Evolutionary conservation across 2,888 invertebrate species (phyloP).

Genomic region (Chironomus riparius): DNA sequence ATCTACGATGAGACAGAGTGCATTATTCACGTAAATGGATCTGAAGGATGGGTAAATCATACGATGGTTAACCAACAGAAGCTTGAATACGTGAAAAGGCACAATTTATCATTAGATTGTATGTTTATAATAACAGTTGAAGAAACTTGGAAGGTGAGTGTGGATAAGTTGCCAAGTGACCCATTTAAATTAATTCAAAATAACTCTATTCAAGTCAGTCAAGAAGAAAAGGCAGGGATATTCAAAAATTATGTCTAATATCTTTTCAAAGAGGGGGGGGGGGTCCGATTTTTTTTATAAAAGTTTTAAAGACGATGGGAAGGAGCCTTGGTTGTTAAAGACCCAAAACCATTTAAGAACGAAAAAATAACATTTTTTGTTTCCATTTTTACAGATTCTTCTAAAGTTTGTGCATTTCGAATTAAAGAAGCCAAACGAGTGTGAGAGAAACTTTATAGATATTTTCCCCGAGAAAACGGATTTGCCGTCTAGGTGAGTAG

Average conservation of each 20-base stretch:
- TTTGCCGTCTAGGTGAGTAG: conserved; percentile 46
- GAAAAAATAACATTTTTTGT: too few relatives aligned
- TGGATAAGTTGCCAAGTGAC: background rate
- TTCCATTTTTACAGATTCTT: conserved; percentile 49
- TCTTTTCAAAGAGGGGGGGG: too few relatives aligned
- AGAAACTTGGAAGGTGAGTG: conserved; percentile 52
- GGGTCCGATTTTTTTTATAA: too few relatives aligned
- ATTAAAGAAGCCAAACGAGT: conserved; percentile 65
- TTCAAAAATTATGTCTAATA: too few relatives aligned
- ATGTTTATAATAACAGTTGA: conserved; percentile 62
- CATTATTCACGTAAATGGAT: conserved; percentile 46
- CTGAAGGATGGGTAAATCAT: conserved; percentile 50
- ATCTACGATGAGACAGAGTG: conserved; percentile 46
- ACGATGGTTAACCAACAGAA: conserved; percentile 49
- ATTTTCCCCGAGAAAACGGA: conserved; percentile 58
- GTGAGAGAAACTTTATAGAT: conserved; percentile 66
- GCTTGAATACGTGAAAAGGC: conserved; percentile 45
- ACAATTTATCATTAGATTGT: conserved; percentile 58
- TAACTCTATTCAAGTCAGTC: background rate
- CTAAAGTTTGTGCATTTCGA: conserved; percentile 56
- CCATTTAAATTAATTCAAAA: background rate
- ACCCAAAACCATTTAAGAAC: too few relatives aligned
- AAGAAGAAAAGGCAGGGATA: too few relatives aligned
- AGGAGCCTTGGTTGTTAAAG: too few relatives aligned
- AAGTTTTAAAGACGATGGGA: too few relatives aligned